Conservation (phyloP, 2,113 vertebrate genomes). For the Thamnaconus septentrionalis region DNA sequence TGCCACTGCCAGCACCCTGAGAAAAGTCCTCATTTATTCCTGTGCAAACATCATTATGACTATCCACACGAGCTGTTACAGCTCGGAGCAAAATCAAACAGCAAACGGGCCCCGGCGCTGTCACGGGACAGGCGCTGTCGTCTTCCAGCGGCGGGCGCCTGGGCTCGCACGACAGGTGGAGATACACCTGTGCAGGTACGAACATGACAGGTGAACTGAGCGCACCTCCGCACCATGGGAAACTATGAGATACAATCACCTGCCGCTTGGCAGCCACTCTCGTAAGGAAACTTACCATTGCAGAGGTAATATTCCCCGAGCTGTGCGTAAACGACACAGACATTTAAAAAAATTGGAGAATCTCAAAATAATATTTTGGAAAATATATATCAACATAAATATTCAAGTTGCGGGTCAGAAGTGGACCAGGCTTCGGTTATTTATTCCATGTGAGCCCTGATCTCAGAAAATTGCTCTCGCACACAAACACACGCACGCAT, state of each 20-base stretch:
- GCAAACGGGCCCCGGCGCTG: constrained; percentile 47
- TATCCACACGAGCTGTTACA: constrained; percentile 53
- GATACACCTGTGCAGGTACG: constrained; percentile 76
- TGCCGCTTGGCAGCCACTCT: constrained; percentile 1
- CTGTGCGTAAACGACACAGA: background rate
- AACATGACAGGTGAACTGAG: constrained; percentile 75
- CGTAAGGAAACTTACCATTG: constrained; percentile 13
- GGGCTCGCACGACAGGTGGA: constrained; percentile 73
- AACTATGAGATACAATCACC: constrained; percentile 32
- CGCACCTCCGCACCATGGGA: constrained; percentile 49
- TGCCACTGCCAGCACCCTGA: too few relatives aligned
- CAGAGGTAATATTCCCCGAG: background rate
- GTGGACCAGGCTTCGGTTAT: background rate
- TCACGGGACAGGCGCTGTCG: constrained; percentile 40
- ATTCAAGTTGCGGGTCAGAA: constrained; percentile 17
- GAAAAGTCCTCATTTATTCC: constrained; percentile 21
- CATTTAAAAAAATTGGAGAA: background rate
- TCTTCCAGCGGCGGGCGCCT: constrained; percentile 47
- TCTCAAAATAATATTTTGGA: background rate
- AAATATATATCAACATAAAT: background rate
- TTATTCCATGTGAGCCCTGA: too few relatives aligned
- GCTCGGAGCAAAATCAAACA: constrained; percentile 66
- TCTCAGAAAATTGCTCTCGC: too few relatives aligned
- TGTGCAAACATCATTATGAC: constrained; percentile 61
- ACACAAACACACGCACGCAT: too few relatives aligned